Percentiles rank a stretch among this genome's conserved stretches.
Evolutionary conservation across 2,113 vertebrate genomes (phyloP).

Genomic region (Ranitomeya imitator): DNA sequence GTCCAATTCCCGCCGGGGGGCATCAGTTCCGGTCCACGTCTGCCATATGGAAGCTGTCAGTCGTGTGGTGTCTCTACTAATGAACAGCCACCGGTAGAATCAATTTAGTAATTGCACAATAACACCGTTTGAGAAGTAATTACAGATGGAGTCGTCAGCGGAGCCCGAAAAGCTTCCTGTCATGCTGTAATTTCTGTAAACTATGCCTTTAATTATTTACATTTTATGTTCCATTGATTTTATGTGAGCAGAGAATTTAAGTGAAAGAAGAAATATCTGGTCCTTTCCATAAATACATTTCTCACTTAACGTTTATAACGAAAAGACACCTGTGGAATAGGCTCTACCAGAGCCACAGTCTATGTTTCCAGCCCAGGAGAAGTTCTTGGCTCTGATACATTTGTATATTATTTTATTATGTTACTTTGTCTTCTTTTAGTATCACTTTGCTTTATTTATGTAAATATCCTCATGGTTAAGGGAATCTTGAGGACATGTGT

Average conservation of each 20-base stretch:
- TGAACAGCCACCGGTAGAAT: constrained; percentile 18
- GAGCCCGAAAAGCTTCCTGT: not conserved
- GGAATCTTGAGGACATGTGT: too few relatives aligned
- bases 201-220: constrained; percentile 37
- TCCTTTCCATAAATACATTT: not conserved
- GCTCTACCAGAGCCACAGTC: too few relatives aligned
- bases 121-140: not conserved
- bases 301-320: not conserved
- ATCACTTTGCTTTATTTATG: too few relatives aligned
- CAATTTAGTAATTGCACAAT: constrained; percentile 28
- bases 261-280: not conserved
- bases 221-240: constrained; percentile 15
- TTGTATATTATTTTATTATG: too few relatives aligned
- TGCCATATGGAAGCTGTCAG: constrained; percentile 29
- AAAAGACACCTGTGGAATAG: not conserved
- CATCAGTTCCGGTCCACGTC: not conserved
- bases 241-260: not conserved
- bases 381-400: too few relatives aligned
- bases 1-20: not conserved
- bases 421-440: too few relatives aligned
- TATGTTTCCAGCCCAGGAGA: too few relatives aligned
- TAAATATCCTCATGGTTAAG: too few relatives aligned
- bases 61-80: not conserved
- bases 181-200: not conserved
- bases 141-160: not conserved